Evolutionary conservation across 2,888 invertebrate species (phyloP), one percentile per base, ranked within the genome.

Genomic region (Mellilla xanthometata): DNA sequence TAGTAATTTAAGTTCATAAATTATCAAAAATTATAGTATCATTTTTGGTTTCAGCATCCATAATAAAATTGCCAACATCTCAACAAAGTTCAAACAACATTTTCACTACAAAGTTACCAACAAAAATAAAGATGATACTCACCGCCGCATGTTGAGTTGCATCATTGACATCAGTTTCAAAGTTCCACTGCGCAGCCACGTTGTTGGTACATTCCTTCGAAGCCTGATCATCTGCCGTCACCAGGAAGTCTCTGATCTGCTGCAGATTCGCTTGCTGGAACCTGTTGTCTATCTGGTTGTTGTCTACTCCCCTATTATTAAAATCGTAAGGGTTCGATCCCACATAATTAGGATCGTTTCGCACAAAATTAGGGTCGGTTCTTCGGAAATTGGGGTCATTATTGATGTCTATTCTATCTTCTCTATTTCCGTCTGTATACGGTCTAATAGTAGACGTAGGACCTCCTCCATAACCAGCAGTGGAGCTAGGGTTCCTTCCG

Each of bases 181-280:
- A 96, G 73, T 94, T 94, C 96, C 96, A 96, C 69, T 96, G 96
- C 0, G 95, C 95, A 0, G 93, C 94, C n/a, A 96, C 96, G 75
- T 96, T 96, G 36, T 93, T 93, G 0, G 95, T 95, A 67, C 96
- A 96, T 76, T 95, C 94, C 70, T 94, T 93, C 0, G 95, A 94
- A 6, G 95, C 93, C 65, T 94, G 93, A 19, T 93, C 91, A 71
- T 96, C 96, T 13, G 95, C 90, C 49, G 94, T 93, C 29, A 92
- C 91, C 52, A 96, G 72, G 28, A 95, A 90, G 51, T 92, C 91
- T 49, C 91, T 82, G 0, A 91, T 68, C 61, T 91, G 90, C 56
- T 87, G 84, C 56, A 87, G 44, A 63, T 77, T 84, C 48, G 81
- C 80, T 43, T 80, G 80, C 26, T 79, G 90, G 52, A 76, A 80